Conservation (phyloP, 2,797 vertebrate species). For the Triplophysa bombifrons region DNA sequence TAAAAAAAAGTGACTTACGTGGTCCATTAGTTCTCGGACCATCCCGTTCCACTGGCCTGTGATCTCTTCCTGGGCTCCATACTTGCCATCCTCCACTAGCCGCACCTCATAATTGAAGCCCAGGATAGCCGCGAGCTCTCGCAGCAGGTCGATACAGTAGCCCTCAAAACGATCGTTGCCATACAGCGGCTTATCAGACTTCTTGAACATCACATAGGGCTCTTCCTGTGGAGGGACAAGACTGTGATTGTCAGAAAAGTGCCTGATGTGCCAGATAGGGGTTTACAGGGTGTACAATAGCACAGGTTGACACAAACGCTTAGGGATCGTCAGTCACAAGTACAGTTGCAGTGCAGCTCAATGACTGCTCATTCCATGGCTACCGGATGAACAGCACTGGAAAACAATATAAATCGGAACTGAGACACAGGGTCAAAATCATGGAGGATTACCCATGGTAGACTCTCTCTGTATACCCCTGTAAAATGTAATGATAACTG, state of each 20-base stretch:
- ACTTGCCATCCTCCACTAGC: constrained; percentile 93
- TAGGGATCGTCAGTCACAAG: neutral
- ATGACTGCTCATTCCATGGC: neutral
- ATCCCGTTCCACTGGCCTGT: constrained; percentile 98
- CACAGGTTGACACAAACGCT: neutral
- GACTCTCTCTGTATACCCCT: neutral
- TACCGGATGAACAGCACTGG: neutral
- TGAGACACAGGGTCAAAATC: neutral
- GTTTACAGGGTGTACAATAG: neutral
- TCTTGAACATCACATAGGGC: constrained; percentile 98
- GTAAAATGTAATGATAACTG: neutral
- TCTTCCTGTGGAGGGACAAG: constrained; percentile 83
- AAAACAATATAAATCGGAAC: neutral
- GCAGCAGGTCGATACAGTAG: constrained; percentile 95
- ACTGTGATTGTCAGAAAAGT: constrained; percentile 7
- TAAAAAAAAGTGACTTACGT: constrained; percentile 80
- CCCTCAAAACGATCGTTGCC: constrained; percentile 97
- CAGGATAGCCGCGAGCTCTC: constrained; percentile 92
- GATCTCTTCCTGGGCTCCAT: constrained; percentile 93
- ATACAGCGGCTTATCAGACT: constrained; percentile 95
- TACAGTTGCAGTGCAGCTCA: neutral
- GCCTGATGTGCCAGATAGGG: constrained; percentile 13
- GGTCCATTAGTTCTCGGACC: constrained; percentile 96
- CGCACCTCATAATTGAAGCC: constrained; percentile 95
- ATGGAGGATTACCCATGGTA: neutral